Base-by-base conservation (phyloP, 2,797 vertebrate species). In the Hippocampus kuda region DNA sequence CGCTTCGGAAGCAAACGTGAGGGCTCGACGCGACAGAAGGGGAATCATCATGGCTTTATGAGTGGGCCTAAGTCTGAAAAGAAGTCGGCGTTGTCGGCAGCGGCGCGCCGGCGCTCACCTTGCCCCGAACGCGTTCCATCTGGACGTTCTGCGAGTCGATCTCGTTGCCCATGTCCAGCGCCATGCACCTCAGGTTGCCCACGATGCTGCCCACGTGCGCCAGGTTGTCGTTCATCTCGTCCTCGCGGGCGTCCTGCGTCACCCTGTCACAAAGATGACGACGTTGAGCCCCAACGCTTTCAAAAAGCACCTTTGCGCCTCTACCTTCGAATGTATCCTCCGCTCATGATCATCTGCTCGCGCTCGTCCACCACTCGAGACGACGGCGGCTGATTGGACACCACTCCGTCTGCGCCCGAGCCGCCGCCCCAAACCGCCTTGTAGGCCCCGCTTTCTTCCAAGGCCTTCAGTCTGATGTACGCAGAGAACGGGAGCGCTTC, bases 181-280 rank as follows among this genome's bases (percentile, higher is more conserved):
- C 93, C 91, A 94, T 94, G 67, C 84, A 91, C 71, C 90, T 90
- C 78, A 94, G 84, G 30, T 94, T 94, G 0, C 91, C 89, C 0
- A 93, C 69, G 75, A 94, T 91, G 84, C 92, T 93, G 71, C 88
- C 85, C 0, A 93, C 91, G 0, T 93, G 91, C 3, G 73, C 57
- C 79, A 94, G 73, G 80, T 93, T 93, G 76, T 92, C 92, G 75
- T 94, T 92, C 90, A 94, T 92, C 86, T 94, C 92, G 11, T 92
- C 91, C 82, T 93, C 93, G 0, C 87, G 88, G 2, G 88, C 89
- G 1, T 93, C 92, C 2, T 89, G 81, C 0, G 89, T 92, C 70
- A 93, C 86, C 78, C 93, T 93, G 84, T 54, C 48, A 56, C 5
- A 30, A 15, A 54, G 51, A 41, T 5, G 30, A 53, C 7, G 26